A percentile compares a stretch with the other conserved stretches of the same genome.
phyloP scores from a whole-genome alignment of 1,140 invertebrate species.

The Lepidostoma basale region DNA sequence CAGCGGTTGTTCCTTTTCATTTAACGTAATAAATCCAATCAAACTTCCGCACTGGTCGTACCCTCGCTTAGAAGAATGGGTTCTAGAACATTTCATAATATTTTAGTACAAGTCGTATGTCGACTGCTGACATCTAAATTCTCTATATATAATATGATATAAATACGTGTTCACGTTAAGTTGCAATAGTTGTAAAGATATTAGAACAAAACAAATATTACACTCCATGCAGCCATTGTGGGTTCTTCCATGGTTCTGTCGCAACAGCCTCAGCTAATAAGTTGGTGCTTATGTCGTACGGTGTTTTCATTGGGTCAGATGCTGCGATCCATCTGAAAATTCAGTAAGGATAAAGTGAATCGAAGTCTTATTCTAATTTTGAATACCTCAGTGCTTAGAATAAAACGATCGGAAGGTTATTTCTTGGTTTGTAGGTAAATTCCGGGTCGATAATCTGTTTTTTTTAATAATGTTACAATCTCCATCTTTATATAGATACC shows the following conservation, averaged over 20 bases:
- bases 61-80: slow-evolving; percentile 47
- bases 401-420: no score
- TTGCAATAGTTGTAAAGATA: slow-evolving; percentile 8
- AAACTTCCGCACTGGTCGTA: slow-evolving; percentile 63
- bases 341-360: no score
- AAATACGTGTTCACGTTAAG: no score
- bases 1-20: slow-evolving; percentile 48
- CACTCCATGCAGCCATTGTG: slow-evolving; percentile 52
- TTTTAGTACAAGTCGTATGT: no score
- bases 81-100: slow-evolving; percentile 42
- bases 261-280: slow-evolving; percentile 63
- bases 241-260: slow-evolving; percentile 60
- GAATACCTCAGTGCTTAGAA: no score
- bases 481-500: no score
- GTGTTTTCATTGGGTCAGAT: slow-evolving; percentile 56
- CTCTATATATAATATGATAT: no score
- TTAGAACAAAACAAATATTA: slow-evolving; percentile 45
- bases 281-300: slow-evolving; percentile 57
- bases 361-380: no score
- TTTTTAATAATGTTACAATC: no score
- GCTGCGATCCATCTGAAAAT: slow-evolving; percentile 65
- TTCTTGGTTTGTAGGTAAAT: no score
- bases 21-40: slow-evolving; percentile 53
- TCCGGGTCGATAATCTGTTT: no score
- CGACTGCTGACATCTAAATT: no score